phyloP scores from a whole-genome alignment of 2,113 vertebrate genomes.

The Oryzias woworae region DNA sequence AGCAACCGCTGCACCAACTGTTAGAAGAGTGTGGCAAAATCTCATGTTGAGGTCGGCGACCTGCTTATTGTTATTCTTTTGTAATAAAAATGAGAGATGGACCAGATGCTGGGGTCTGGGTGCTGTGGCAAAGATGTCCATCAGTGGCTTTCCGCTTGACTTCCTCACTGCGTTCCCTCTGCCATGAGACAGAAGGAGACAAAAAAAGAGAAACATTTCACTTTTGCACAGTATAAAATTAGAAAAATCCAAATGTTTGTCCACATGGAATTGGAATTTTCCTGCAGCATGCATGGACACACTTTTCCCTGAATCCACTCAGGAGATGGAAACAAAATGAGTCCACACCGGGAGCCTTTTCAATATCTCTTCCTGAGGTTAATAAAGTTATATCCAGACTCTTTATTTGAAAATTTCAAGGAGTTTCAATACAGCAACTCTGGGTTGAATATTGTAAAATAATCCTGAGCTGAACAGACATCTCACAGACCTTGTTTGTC shows the following conservation, averaged over 20 bases:
- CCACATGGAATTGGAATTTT: constrained; percentile 47
- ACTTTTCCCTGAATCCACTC: constrained; percentile 40
- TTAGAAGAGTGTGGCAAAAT: constrained; percentile 79
- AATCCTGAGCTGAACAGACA: constrained; percentile 69
- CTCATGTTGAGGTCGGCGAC: constrained; percentile 77
- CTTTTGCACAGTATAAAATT: constrained; percentile 71
- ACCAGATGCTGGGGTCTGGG: constrained; percentile 76
- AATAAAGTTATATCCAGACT: constrained; percentile 71
- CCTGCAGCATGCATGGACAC: constrained; percentile 41
- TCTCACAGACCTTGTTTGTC: constrained; percentile 76
- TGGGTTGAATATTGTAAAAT: constrained; percentile 75
- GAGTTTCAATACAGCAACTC: constrained; percentile 44
- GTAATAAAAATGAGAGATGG: constrained; percentile 81
- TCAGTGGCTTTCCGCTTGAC: constrained; percentile 77
- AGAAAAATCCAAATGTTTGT: constrained; percentile 60
- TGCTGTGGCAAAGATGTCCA: constrained; percentile 72
- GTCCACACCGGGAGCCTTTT: constrained; percentile 61
- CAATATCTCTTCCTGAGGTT: constrained; percentile 74
- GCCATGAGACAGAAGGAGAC: constrained; percentile 15
- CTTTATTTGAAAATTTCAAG: constrained; percentile 44
- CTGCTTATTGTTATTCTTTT: constrained; percentile 84
- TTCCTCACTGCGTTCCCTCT: constrained; percentile 58
- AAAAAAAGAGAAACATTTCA: constrained; percentile 39
- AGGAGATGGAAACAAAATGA: constrained; percentile 57
- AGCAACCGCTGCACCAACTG: constrained; percentile 79